A percentile compares a stretch with the other conserved stretches of the same genome.
Evolutionary conservation across 2,113 vertebrate genomes (phyloP).

Genomic region (Edolisoma coerulescens): DNA sequence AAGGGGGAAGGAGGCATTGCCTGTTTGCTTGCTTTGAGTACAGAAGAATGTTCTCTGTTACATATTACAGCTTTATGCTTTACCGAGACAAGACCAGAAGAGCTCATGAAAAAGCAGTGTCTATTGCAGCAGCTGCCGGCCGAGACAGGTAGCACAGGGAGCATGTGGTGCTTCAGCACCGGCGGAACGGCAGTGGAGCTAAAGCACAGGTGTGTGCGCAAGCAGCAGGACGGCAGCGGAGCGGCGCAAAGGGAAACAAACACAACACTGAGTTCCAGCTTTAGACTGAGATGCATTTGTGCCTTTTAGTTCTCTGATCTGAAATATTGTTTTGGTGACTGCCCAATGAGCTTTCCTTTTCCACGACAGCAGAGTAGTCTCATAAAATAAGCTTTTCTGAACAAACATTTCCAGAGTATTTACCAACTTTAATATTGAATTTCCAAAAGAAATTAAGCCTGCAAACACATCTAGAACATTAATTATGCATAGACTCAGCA

Average conservation of each 20-base stretch:
- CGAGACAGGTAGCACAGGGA: not conserved
- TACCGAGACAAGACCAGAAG: not conserved
- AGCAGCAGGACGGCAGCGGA: not conserved
- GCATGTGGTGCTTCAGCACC: fast-evolving
- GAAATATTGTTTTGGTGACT: not conserved
- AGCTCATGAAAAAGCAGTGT: not conserved
- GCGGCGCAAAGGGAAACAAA: not conserved
- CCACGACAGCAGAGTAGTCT: fast-evolving
- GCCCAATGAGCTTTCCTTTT: not conserved
- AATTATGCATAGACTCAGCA: not conserved
- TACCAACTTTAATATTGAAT: not conserved
- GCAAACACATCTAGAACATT: not conserved
- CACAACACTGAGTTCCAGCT: not conserved
- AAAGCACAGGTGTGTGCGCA: not conserved
- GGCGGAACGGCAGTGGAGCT: not conserved
- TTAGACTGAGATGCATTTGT: not conserved
- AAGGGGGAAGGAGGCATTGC: not conserved
- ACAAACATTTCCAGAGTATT: not conserved
- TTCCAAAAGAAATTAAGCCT: not conserved
- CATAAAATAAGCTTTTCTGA: not conserved
- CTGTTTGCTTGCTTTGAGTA: not conserved
- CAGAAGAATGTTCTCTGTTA: not conserved
- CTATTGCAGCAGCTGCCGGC: not conserved
- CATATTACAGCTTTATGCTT: not conserved
- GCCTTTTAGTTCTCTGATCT: not conserved